phyloP scores from a whole-genome alignment of 1,140 invertebrate species.

The Bombus cullumanus region DNA sequence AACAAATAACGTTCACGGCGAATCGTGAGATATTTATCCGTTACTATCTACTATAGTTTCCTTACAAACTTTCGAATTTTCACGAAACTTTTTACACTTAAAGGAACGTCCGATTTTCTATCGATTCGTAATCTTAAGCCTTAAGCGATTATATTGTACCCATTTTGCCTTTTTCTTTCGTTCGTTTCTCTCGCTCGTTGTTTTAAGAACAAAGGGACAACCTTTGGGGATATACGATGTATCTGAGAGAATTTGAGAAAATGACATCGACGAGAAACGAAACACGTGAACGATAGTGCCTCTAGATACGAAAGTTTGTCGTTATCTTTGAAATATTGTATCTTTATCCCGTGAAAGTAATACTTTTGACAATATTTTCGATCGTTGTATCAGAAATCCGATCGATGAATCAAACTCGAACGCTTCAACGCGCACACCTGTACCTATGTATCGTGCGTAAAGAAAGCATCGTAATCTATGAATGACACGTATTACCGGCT shows the following conservation, averaged over 20 bases:
- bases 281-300: constrained; percentile 62
- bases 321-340: constrained; percentile 56
- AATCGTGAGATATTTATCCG: background rate
- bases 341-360: constrained; percentile 49
- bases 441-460: constrained; percentile 38
- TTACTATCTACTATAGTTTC: background rate
- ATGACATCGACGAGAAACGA: constrained; percentile 3
- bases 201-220: background rate
- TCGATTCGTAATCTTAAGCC: background rate
- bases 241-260: background rate
- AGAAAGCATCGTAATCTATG: constrained; percentile 31
- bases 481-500: constrained; percentile 49
- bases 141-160: background rate
- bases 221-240: background rate
- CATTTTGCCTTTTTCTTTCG: background rate
- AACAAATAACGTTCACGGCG: background rate
- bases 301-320: constrained; percentile 58
- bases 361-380: constrained; percentile 63
- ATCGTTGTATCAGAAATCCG: constrained; percentile 34
- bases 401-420: constrained; percentile 49
- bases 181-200: constrained; percentile 31
- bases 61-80: background rate
- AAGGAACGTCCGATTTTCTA: constrained; percentile 29
- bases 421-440: constrained; percentile 40
- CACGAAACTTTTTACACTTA: constrained; percentile 26